Evolutionary conservation across 1,140 invertebrate species (phyloP).

Genomic region (Drosophila pseudoobscura): DNA sequence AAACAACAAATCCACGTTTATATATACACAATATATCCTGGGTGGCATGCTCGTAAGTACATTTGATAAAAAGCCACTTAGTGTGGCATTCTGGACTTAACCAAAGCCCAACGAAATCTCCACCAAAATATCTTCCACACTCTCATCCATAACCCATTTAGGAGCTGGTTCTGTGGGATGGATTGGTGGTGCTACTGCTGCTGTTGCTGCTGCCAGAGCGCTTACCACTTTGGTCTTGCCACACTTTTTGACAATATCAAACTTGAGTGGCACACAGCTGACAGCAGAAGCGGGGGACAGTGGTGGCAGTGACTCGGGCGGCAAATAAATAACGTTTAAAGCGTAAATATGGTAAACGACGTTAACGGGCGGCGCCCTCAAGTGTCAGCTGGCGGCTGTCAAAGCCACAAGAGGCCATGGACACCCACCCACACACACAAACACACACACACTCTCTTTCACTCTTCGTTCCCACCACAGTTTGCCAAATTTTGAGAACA

Average conservation of each 20-base stretch:
- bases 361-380: conserved; percentile 66
- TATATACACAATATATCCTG: not conserved
- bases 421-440: not conserved
- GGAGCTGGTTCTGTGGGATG: conserved; percentile 3
- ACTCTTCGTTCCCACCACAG: conserved; percentile 12
- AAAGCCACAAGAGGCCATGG: conserved; percentile 44
- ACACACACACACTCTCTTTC: not conserved
- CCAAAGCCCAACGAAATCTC: conserved; percentile 43
- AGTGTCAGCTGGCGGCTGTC: conserved; percentile 77
- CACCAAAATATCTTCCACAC: not conserved
- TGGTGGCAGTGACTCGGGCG: conserved; percentile 15
- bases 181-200: conserved; percentile 18
- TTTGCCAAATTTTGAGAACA: conserved; percentile 5
- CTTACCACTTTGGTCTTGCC: conserved; percentile 43
- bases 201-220: conserved; percentile 8
- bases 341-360: conserved; percentile 78
- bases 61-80: conserved; percentile 75
- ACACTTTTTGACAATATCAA: conserved; percentile 67
- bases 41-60: conserved; percentile 29
- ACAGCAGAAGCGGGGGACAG: conserved; percentile 17
- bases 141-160: conserved; percentile 39
- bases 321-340: conserved; percentile 80
- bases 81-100: conserved; percentile 34
- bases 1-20: conserved; percentile 22
- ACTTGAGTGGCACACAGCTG: conserved; percentile 57